Evolutionary conservation across 64 coral and sea anemone species (phyloP).

Genomic region (Trachythela sp.): DNA sequence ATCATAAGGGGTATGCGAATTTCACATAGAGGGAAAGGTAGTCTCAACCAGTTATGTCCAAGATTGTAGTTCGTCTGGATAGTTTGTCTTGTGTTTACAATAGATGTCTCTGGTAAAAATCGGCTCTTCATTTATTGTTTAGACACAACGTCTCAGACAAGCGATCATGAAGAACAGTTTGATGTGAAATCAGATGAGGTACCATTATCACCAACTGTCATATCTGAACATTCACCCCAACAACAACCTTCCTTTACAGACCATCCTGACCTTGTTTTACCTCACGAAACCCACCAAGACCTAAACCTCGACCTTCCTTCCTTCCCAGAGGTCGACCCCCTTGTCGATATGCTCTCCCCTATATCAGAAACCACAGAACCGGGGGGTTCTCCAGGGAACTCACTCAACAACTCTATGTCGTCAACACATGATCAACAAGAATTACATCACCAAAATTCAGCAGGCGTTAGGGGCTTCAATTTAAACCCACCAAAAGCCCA

Average conservation of each 20-base stretch:
- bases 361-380: constrained; percentile 24
- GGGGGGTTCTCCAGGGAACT: neutral
- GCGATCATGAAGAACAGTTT: neutral
- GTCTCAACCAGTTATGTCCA: too few relatives aligned
- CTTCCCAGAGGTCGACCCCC: neutral
- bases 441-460: neutral
- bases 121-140: neutral
- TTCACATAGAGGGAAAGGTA: too few relatives aligned
- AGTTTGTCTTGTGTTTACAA: too few relatives aligned
- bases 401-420: neutral
- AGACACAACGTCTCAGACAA: neutral
- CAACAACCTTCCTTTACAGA: neutral
- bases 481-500: neutral
- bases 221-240: neutral
- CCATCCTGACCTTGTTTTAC: neutral
- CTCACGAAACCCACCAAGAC: neutral
- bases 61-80: too few relatives aligned
- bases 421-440: neutral
- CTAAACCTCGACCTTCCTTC: neutral
- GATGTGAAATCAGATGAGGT: neutral
- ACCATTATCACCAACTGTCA: neutral
- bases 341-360: neutral
- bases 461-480: neutral
- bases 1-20: too few relatives aligned
- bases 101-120: too few relatives aligned